phyloP scores from a whole-genome alignment of 2,113 vertebrate genomes.

The Platichthys flesus region DNA sequence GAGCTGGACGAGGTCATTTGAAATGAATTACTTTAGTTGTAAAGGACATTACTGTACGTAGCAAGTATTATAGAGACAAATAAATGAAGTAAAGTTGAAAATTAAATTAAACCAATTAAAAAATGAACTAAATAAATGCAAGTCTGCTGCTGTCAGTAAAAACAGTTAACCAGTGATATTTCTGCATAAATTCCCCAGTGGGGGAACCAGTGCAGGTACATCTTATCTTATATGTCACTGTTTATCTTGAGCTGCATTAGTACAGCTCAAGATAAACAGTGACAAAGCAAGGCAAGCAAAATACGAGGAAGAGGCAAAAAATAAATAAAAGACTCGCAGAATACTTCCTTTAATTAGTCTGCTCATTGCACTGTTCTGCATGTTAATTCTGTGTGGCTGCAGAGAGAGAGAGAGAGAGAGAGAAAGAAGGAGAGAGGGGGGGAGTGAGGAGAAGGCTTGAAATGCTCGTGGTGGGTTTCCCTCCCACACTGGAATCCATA shows the following conservation, averaged over 20 bases:
- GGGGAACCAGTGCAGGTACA: neutral
- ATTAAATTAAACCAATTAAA: no score
- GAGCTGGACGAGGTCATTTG: neutral
- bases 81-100: no score
- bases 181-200: neutral
- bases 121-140: neutral
- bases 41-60: neutral
- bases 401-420: neutral
- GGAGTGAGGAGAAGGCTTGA: conserved; percentile 6
- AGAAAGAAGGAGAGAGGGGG: neutral
- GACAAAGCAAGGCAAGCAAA: conserved; percentile 10
- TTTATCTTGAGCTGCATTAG: no score
- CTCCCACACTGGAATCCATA: conserved; percentile 53
- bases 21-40: neutral
- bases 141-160: neutral
- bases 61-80: conserved; percentile 1
- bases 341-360: conserved; percentile 9
- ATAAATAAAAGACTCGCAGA: neutral
- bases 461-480: conserved; percentile 57
- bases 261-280: conserved; percentile 4
- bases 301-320: conserved; percentile 6
- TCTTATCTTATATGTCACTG: neutral
- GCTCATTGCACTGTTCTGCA: neutral
- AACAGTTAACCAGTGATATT: neutral
- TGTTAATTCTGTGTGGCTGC: conserved; percentile 12